Conservation (phyloP, 2,797 vertebrate species). For the Melanotaenia boesemani region DNA sequence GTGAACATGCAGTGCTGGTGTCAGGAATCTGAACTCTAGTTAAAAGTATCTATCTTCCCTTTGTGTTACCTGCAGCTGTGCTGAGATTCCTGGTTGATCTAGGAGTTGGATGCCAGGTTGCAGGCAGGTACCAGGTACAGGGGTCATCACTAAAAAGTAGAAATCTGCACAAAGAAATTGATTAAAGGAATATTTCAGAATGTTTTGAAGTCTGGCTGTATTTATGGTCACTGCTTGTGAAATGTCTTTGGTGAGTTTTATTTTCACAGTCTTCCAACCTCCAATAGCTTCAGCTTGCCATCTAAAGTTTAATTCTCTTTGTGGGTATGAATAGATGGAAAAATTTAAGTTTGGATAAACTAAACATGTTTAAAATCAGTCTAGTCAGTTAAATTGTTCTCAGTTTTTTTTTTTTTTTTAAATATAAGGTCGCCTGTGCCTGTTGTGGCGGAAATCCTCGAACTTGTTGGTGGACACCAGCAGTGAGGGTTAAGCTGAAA, state of each 20-base stretch:
- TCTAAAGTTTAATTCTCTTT: background rate
- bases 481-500: no score
- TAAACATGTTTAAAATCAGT: background rate
- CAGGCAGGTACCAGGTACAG: conserved; percentile 68
- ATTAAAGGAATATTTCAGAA: conserved; percentile 51
- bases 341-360: background rate
- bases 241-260: conserved; percentile 1
- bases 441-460: no score
- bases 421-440: no score
- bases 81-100: conserved; percentile 62
- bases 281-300: conserved; percentile 1
- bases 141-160: conserved; percentile 33
- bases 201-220: conserved; percentile 39
- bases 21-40: conserved; percentile 47
- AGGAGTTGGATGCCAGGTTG: conserved; percentile 67
- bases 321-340: background rate
- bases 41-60: conserved; percentile 66
- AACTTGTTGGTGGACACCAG: background rate
- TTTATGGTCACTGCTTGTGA: conserved; percentile 27
- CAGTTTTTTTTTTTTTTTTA: no score
- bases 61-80: conserved; percentile 70
- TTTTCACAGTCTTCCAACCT: conserved; percentile 14
- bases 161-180: conserved; percentile 31
- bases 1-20: conserved; percentile 29
- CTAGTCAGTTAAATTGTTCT: no score